Evolutionary conservation across 2,113 vertebrate genomes (phyloP).

Genomic region (Xiphophorus maculatus): DNA sequence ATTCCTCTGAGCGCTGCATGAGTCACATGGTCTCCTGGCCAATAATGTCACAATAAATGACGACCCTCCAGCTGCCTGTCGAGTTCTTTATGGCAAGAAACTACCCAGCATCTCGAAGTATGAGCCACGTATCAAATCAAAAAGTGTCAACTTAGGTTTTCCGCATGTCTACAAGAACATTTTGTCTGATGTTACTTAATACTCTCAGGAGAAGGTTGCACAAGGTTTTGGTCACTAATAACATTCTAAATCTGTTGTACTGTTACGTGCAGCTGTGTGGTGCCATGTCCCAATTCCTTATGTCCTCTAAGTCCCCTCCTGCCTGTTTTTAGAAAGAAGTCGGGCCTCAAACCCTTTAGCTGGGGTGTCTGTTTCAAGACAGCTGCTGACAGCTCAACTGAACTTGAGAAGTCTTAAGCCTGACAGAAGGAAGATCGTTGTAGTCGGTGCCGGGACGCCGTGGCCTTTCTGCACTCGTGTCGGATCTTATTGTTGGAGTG

Average conservation of each 20-base stretch:
- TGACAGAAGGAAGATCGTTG: constrained; percentile 61
- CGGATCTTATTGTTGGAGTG: not conserved
- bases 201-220: constrained; percentile 5
- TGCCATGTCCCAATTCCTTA: constrained; percentile 29
- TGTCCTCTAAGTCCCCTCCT: constrained; percentile 65
- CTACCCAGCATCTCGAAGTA: constrained; percentile 28
- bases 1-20: constrained; percentile 19
- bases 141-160: not conserved
- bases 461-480: constrained; percentile 40
- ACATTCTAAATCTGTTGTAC: not conserved
- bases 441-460: constrained; percentile 19
- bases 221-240: not conserved
- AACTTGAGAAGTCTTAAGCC: constrained; percentile 73
- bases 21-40: constrained; percentile 46
- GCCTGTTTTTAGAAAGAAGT: constrained; percentile 69
- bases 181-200: not conserved
- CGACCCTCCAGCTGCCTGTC: constrained; percentile 40
- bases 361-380: constrained; percentile 76
- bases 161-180: not conserved
- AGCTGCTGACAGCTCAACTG: constrained; percentile 77
- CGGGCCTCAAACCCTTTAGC: constrained; percentile 53
- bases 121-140: constrained; percentile 4
- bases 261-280: not conserved
- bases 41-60: constrained; percentile 44
- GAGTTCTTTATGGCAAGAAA: constrained; percentile 37